Evolutionary conservation across 2,113 vertebrate genomes (phyloP).

Genomic region (Platysternon megacephalum): DNA sequence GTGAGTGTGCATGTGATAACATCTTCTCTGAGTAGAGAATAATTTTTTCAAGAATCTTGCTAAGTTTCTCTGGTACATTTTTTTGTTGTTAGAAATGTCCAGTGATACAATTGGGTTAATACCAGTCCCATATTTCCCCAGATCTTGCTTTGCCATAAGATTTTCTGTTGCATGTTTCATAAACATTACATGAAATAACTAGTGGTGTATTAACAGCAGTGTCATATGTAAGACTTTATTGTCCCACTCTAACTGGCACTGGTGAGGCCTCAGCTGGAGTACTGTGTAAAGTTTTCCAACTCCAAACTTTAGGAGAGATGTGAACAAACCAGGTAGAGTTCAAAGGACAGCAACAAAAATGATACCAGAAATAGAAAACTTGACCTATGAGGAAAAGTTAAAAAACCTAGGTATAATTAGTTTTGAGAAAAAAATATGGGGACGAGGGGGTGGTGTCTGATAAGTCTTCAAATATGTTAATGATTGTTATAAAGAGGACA

Average conservation of each 20-base stretch:
- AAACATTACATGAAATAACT: background rate
- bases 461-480: background rate
- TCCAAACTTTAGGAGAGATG: background rate
- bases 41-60: background rate
- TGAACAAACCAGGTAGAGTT: background rate
- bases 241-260: background rate
- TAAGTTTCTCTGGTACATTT: background rate
- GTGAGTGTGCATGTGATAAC: background rate
- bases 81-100: background rate
- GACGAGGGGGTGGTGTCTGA: background rate
- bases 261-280: background rate
- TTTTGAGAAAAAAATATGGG: background rate
- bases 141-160: background rate
- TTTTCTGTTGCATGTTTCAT: background rate
- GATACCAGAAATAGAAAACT: background rate
- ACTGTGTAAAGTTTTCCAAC: background rate
- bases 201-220: background rate
- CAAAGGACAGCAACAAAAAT: background rate
- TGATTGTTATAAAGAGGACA: background rate
- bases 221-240: background rate
- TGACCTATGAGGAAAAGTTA: background rate
- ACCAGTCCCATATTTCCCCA: background rate
- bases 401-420: background rate
- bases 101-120: background rate
- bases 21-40: background rate